phyloP scores from a whole-genome alignment of 2,888 invertebrate species.

The Psylliodes chrysocephalus region DNA sequence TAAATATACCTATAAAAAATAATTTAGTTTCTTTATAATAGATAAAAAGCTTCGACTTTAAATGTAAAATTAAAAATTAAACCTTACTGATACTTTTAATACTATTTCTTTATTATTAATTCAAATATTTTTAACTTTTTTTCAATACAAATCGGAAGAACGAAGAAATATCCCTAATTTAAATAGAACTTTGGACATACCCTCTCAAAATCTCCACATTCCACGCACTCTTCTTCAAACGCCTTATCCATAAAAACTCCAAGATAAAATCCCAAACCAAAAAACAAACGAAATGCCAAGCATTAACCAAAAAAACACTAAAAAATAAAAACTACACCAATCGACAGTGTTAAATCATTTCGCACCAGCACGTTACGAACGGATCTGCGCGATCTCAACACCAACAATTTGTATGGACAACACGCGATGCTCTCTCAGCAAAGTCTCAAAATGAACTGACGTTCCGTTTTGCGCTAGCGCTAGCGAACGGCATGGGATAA shows the following conservation, averaged over 20 bases:
- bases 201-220: neutral
- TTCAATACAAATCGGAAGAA: no score
- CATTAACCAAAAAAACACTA: conserved; percentile 31
- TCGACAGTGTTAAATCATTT: conserved; percentile 38
- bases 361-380: conserved; percentile 15
- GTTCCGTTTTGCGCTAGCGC: neutral
- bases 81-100: no score
- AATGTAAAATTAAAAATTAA: no score
- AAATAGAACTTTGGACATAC: neutral
- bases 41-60: no score
- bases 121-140: no score
- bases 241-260: conserved; percentile 3
- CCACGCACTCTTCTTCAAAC: neutral
- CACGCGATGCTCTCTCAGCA: neutral
- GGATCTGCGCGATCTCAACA: conserved; percentile 20
- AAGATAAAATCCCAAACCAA: conserved; percentile 6
- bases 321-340: conserved; percentile 41
- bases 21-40: no score
- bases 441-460: neutral
- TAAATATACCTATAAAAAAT: no score
- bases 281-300: conserved; percentile 19
- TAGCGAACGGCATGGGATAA: neutral
- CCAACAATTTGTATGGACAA: neutral
- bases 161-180: neutral
- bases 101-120: no score